Evolutionary conservation across 2,797 vertebrate genomes (phyloP).

Genomic region (Bovichtus diacanthus): DNA sequence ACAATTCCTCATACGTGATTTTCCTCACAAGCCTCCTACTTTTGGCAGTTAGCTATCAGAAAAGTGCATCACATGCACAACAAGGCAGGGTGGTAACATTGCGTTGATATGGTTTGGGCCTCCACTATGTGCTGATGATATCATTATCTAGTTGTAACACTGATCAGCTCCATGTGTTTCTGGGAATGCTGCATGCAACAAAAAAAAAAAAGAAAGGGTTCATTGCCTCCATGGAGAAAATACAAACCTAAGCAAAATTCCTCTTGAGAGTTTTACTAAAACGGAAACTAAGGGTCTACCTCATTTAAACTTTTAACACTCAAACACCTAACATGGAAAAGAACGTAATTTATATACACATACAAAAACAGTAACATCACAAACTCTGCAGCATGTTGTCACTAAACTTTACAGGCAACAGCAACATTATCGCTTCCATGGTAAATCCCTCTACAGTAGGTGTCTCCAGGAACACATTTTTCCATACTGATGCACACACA

Average conservation of each 20-base stretch:
- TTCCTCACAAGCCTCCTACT: slow-evolving; percentile 23
- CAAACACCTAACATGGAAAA: neutral
- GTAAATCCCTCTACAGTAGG: too few species aligned
- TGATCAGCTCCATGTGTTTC: slow-evolving; percentile 75
- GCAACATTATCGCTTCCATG: too few species aligned
- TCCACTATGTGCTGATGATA: slow-evolving; percentile 60
- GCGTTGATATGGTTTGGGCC: slow-evolving; percentile 53
- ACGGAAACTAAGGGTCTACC: neutral
- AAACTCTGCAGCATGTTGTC: too few species aligned
- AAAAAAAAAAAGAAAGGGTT: slow-evolving; percentile 25
- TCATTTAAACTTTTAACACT: neutral
- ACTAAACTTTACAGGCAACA: too few species aligned
- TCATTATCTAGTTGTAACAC: slow-evolving; percentile 61
- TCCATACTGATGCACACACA: too few species aligned
- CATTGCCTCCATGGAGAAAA: slow-evolving; percentile 30
- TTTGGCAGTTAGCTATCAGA: slow-evolving; percentile 46
- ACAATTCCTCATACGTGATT: slow-evolving; percentile 19
- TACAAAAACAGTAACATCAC: too few species aligned
- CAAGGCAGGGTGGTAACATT: slow-evolving; percentile 51
- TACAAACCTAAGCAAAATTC: slow-evolving; percentile 5
- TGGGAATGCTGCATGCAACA: slow-evolving; percentile 36
- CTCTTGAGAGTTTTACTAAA: neutral
- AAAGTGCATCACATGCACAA: slow-evolving; percentile 51
- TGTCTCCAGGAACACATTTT: too few species aligned
- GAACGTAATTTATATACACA: neutral